phyloP scores from a whole-genome alignment of 2,113 vertebrate species.

The Xenus cinereus region DNA sequence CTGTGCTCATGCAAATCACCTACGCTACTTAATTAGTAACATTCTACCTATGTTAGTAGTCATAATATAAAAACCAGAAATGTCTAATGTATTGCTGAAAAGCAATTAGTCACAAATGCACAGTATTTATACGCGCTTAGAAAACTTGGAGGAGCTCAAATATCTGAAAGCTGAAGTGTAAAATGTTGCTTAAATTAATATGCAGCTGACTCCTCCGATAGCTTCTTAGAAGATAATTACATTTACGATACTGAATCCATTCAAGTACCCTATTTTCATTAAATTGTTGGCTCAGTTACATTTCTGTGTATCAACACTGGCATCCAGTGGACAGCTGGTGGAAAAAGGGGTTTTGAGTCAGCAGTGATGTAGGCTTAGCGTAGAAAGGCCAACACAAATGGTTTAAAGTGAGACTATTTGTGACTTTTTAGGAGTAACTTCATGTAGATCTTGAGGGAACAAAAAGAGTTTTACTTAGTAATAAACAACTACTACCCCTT shows the following conservation, averaged over 20 bases:
- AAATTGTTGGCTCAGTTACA: background rate
- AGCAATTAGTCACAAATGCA: background rate
- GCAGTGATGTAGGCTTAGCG: background rate
- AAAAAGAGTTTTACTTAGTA: background rate
- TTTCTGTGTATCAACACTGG: conserved; percentile 50
- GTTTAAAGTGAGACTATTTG: background rate
- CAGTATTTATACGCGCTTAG: background rate
- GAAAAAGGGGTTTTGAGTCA: background rate
- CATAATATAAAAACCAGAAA: background rate
- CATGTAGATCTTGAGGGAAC: background rate
- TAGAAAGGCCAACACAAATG: background rate
- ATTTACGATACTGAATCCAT: background rate
- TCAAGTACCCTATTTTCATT: background rate
- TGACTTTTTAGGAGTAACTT: background rate
- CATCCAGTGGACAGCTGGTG: conserved; percentile 56
- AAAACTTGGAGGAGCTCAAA: background rate
- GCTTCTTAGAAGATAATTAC: background rate
- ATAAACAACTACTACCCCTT: background rate
- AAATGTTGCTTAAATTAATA: background rate
- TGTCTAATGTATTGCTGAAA: background rate
- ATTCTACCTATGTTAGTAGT: background rate
- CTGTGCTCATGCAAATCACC: background rate
- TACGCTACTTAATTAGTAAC: background rate
- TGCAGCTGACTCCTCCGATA: background rate
- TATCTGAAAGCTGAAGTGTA: background rate